Percentiles rank a stretch among this genome's conserved stretches.
phyloP scores from a whole-genome alignment of 2,797 vertebrate genomes.

The Liparis tanakae region DNA sequence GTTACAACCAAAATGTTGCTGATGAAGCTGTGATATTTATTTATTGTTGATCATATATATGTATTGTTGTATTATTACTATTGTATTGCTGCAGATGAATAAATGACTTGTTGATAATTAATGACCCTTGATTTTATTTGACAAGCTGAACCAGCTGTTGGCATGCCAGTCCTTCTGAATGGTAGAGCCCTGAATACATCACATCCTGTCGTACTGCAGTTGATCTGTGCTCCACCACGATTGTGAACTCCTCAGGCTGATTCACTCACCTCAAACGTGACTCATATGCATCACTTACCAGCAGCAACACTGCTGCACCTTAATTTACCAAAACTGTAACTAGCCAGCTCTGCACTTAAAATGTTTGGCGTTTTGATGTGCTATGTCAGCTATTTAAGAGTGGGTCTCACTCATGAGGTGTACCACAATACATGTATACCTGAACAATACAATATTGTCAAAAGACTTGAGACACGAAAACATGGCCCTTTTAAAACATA shows the following conservation, averaged over 20 bases:
- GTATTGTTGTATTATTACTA: constrained; percentile 47
- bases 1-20: neutral
- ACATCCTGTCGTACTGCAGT: constrained; percentile 55
- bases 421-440: neutral
- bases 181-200: constrained; percentile 18
- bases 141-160: neutral
- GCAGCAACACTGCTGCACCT: constrained; percentile 68
- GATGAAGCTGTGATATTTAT: constrained; percentile 38
- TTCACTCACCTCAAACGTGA: constrained; percentile 81
- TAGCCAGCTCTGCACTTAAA: constrained; percentile 31
- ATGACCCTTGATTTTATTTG: constrained; percentile 12
- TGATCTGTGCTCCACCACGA: constrained; percentile 37
- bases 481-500: neutral
- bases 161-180: constrained; percentile 12
- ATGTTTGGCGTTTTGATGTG: neutral
- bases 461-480: neutral
- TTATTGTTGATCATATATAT: constrained; percentile 21
- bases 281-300: constrained; percentile 84
- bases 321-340: constrained; percentile 79
- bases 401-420: neutral
- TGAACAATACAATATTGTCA: neutral
- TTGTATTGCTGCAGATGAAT: constrained; percentile 38
- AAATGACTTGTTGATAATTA: constrained; percentile 28
- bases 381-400: neutral
- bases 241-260: constrained; percentile 43